Conservation (phyloP, 1,140 invertebrate genomes). For the Contarinia nasturtii region DNA sequence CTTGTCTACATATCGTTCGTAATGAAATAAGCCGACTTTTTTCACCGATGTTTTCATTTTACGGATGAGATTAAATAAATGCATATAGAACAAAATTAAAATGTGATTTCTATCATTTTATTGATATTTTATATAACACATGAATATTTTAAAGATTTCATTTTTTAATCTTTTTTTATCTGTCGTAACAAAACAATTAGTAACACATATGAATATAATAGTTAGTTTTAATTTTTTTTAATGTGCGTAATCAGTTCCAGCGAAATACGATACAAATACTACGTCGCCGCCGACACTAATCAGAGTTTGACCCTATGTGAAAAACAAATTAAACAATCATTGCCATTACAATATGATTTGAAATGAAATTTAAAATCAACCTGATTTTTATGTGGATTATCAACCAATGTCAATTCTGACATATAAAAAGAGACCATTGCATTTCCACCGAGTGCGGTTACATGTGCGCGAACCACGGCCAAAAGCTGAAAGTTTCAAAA, state of each 20-base stretch:
- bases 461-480: conserved; percentile 80
- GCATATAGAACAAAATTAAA: no score
- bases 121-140: no score
- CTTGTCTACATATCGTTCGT: no score
- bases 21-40: no score
- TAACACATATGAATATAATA: no score
- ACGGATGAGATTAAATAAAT: no score
- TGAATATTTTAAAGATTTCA: no score
- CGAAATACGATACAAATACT: conserved; percentile 39
- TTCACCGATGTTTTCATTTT: no score
- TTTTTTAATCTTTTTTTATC: no score
- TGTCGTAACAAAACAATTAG: no score
- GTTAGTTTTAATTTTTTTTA: no score
- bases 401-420: conserved; percentile 72
- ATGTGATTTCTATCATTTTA: no score
- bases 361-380: conserved; percentile 27
- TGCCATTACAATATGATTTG: not conserved
- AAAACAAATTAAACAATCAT: conserved; percentile 15
- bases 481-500: conserved; percentile 27
- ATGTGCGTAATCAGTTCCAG: conserved; percentile 3
- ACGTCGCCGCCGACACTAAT: conserved; percentile 90
- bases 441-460: conserved; percentile 85
- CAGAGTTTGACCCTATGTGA: conserved; percentile 78
- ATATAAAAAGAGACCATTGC: conserved; percentile 87
- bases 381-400: conserved; percentile 93